Evolutionary conservation across 2,113 vertebrate genomes (phyloP).

Genomic region (Cygnus buccinator): DNA sequence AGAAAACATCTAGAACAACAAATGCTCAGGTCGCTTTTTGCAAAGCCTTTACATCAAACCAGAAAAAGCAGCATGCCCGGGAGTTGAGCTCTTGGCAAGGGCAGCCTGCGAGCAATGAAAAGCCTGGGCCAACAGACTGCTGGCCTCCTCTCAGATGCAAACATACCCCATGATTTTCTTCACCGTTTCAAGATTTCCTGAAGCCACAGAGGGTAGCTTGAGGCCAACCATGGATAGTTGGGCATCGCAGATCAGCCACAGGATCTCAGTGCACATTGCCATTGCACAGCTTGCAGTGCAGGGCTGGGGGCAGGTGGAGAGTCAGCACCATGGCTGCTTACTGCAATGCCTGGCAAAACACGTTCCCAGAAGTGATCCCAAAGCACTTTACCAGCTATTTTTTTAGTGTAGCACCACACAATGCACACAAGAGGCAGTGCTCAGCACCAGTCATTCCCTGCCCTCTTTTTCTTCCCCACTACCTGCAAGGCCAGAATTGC

Average conservation of each 20-base stretch:
- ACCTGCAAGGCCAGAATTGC: not conserved
- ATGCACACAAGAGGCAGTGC: not conserved
- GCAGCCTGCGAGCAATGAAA: not conserved
- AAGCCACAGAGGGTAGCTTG: not conserved
- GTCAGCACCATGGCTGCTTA: not conserved
- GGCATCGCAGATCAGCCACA: not conserved
- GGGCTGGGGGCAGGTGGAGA: not conserved
- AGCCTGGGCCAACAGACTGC: not conserved
- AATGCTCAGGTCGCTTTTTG: not conserved
- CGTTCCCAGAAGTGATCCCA: not conserved
- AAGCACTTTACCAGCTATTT: not conserved
- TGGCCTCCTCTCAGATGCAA: not conserved
- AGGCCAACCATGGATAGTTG: rapidly evolving
- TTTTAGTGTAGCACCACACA: not conserved
- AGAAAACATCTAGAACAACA: not conserved
- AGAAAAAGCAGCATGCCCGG: not conserved
- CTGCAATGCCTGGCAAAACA: not conserved
- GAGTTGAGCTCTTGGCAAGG: not conserved
- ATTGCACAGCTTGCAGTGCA: not conserved
- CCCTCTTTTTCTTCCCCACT: not conserved
- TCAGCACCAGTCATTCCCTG: not conserved
- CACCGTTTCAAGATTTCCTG: not conserved
- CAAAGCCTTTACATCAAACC: not conserved
- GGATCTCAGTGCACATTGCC: not conserved
- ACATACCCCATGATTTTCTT: not conserved